phyloP scores from a whole-genome alignment of 2,888 invertebrate species.

The Bhutanitis thaidina region DNA sequence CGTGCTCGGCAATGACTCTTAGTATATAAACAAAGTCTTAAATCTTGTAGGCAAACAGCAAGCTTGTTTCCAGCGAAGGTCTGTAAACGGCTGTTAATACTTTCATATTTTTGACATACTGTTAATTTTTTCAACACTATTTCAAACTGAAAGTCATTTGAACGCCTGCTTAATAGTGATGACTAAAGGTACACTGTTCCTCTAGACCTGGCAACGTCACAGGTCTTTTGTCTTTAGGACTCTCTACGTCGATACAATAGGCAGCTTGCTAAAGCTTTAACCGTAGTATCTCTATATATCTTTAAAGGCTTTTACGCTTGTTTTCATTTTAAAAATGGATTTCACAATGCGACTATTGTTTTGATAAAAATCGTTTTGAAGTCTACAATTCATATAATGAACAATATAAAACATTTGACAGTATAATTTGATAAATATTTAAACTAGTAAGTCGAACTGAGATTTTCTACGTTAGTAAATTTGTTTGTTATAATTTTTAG shows the following conservation, averaged over 20 bases:
- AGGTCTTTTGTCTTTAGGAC: constrained; percentile 46
- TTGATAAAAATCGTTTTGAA: not conserved
- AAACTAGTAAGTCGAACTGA: too few species aligned
- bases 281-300: constrained; percentile 10
- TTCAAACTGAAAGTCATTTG: constrained; percentile 6
- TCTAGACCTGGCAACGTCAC: constrained; percentile 27
- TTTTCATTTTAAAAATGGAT: constrained; percentile 17
- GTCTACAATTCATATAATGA: not conserved
- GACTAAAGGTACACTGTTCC: constrained; percentile 21
- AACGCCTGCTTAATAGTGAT: constrained; percentile 7
- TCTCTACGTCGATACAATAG: constrained; percentile 56
- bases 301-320: constrained; percentile 16
- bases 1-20: too few species aligned
- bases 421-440: too few species aligned
- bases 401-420: too few species aligned
- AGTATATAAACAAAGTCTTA: too few species aligned
- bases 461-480: too few species aligned
- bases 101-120: too few species aligned
- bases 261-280: constrained; percentile 25
- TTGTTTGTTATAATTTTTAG: too few species aligned
- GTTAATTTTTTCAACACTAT: too few species aligned
- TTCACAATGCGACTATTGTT: not conserved
- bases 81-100: too few species aligned
- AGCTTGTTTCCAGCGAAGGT: too few species aligned
- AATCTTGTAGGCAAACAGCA: too few species aligned